These are phyloP conservation scores for Drosophila borealis DNA, from an alignment of 2,888 invertebrate species.

Conservation along the genomic window DNA sequence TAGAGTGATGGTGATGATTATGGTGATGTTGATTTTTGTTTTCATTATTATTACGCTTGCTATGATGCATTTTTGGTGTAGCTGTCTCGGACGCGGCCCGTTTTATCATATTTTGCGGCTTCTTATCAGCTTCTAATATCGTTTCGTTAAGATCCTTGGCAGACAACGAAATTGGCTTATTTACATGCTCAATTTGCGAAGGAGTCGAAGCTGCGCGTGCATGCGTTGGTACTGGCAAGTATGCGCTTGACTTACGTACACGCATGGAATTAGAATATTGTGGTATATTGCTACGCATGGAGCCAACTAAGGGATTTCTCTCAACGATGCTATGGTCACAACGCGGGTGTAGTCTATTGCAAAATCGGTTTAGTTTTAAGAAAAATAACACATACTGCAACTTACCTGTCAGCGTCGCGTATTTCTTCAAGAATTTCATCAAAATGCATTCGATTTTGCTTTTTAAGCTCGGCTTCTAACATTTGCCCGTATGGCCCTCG, in stretches of 20 bases:
- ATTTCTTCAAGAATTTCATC: conserved; percentile 86
- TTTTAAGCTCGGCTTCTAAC: conserved; percentile 93
- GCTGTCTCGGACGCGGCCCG: conserved; percentile 82
- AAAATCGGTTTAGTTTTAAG: not conserved
- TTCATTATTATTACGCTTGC: conserved; percentile 81
- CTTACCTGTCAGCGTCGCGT: conserved; percentile 82
- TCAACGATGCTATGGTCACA: conserved; percentile 41
- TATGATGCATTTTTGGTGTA: conserved; percentile 73
- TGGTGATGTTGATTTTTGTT: conserved; percentile 46
- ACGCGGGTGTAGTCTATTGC: conserved; percentile 58
- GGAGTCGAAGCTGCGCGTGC: conserved; percentile 84
- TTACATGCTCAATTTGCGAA: conserved; percentile 83
- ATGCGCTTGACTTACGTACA: conserved; percentile 81
- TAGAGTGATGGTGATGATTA: conserved; percentile 55
- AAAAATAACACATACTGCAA: not conserved
- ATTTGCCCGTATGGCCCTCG: conserved; percentile 92
- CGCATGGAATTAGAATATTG: conserved; percentile 83
- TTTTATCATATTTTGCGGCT: conserved; percentile 72
- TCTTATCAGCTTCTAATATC: conserved; percentile 40
- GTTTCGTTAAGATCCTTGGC: conserved; percentile 62
- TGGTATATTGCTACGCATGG: conserved; percentile 67
- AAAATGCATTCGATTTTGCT: conserved; percentile 87
- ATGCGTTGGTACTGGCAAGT: conserved; percentile 84
- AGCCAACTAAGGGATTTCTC: conserved; percentile 44
- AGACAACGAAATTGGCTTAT: conserved; percentile 49